phyloP scores from a whole-genome alignment of 2,888 invertebrate species.

The Bugula neritina region DNA sequence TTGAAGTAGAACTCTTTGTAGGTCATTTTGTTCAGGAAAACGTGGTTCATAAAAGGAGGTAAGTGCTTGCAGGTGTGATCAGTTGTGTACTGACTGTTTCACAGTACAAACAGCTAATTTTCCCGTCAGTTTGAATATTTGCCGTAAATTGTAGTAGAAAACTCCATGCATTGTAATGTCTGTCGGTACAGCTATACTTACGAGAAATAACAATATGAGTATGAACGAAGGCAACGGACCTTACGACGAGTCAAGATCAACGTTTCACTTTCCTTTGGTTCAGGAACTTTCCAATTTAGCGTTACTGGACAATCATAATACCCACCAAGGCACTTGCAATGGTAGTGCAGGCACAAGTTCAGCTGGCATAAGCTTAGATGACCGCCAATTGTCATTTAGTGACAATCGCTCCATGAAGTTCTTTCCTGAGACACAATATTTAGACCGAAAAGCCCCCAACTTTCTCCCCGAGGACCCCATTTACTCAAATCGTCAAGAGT shows the following conservation, averaged over 20 bases:
- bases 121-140: no score
- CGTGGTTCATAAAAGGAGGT: conserved; percentile 12
- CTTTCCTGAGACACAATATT: no score
- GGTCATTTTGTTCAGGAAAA: neutral
- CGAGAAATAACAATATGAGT: no score
- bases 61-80: neutral
- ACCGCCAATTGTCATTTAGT: no score
- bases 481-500: neutral
- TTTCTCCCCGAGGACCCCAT: neutral
- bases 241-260: no score
- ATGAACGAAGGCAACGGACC: no score
- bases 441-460: neutral
- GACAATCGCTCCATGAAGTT: no score
- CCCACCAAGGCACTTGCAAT: neutral
- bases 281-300: no score
- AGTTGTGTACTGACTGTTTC: neutral
- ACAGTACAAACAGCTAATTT: no score
- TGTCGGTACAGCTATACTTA: neutral
- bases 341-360: neutral
- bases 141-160: no score
- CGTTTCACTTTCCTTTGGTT: no score
- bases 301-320: neutral
- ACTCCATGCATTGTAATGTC: neutral
- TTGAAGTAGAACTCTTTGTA: neutral
- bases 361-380: no score